Base-by-base conservation (phyloP, 2,113 vertebrate genomes). In the Campylorhamphus procurvoides region DNA sequence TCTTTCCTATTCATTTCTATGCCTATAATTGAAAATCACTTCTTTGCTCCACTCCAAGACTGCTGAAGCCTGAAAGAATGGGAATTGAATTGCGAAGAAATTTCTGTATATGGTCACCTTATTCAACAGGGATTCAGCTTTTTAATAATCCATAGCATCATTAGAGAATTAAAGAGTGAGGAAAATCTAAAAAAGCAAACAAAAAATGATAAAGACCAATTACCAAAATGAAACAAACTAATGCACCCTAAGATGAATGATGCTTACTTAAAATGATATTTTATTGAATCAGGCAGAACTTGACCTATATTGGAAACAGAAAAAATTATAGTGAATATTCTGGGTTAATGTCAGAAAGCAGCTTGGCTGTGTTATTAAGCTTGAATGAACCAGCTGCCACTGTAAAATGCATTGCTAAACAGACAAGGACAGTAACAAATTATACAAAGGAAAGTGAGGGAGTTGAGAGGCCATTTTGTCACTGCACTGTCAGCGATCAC, bases 261-360 rank as follows among this genome's bases (percentile, higher is more conserved):
- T 83, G 89, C 76, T 97, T 95, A 58, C 85, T 95, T 93, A 47
- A 92, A 87, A 33, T 27, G 35, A 37, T 85, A 47, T 79, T 91
- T 93, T 92, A 79, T 96, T 97, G 95, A 96, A 97, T 79, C 82
- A 71, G 89, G 44, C 77, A 74, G 69, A 90, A 49, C 27, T 69
- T 95, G 90, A 95, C 96, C 84, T 93, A 71, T 79, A 73, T 63
- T 78, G 90, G 82, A 94, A 96, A 50, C 62, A 90, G 91, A 92
- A 95, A 40, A 89, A 92, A 96, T 96, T 92, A 91, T 2, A 63
- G 79, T 68, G 94, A 97, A 97, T 95, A 88, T 47, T 52, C 81
- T 94, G 96, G 92, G 76, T 83, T 88, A 67, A 59, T 89, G 94
- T 96, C 96, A 91, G 60, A 89, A 94, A 69, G 86, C 64, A 67